Conservation (phyloP, 2,797 vertebrate species). For the Mastacembelus armatus region DNA sequence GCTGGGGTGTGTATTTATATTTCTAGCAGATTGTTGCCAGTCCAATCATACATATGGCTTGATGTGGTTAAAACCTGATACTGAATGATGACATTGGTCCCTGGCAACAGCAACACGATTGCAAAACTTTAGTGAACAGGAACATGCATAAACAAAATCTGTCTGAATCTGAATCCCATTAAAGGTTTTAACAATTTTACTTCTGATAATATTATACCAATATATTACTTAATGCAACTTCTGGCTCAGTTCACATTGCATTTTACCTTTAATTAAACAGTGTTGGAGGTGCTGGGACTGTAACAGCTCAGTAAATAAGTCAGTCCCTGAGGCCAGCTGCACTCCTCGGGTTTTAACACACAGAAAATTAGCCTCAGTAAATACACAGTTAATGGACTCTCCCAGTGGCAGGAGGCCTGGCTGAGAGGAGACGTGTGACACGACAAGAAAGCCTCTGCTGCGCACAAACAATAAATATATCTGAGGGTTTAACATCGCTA, state of each 20-base stretch:
- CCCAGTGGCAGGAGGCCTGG: constrained; percentile 3
- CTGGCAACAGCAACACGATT: not conserved
- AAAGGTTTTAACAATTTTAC: not conserved
- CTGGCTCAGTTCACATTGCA: not conserved
- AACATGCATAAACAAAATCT: too few relatives aligned
- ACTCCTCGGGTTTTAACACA: constrained; percentile 30
- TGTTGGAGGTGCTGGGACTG: constrained; percentile 15
- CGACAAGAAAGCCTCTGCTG: not conserved
- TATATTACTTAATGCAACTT: not conserved
- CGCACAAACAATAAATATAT: not conserved
- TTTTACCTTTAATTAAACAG: constrained; percentile 29
- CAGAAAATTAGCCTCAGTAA: constrained; percentile 50
- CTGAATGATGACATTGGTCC: not conserved
- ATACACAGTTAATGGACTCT: constrained; percentile 45
- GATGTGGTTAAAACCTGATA: not conserved
- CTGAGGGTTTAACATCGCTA: not conserved
- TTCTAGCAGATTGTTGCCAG: not conserved
- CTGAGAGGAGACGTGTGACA: constrained; percentile 3
- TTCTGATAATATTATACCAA: not conserved
- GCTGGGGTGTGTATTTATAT: constrained; percentile 8
- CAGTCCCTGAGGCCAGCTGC: constrained; percentile 10
- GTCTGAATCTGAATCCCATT: too few relatives aligned
- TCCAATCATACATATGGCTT: not conserved
- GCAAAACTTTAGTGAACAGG: not conserved
- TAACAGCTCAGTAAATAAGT: constrained; percentile 12